A percentile compares a stretch with the other conserved stretches of the same genome.
Conservation (phyloP, 2,888 invertebrate genomes). For the Baronia brevicornis region DNA sequence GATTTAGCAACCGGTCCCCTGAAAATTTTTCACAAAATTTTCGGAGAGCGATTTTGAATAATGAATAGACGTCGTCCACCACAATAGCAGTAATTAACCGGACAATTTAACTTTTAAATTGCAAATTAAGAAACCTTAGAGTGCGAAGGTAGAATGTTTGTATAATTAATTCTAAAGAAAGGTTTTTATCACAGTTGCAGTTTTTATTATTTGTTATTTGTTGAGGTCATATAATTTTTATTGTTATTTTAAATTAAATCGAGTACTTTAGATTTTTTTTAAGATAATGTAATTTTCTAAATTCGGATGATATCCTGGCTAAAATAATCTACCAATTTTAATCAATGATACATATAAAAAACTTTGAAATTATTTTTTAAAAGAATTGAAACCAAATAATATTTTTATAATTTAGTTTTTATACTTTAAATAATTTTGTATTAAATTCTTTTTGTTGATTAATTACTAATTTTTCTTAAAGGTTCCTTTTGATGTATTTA, state of each 20-base stretch:
- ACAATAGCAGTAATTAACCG: conserved; percentile 67
- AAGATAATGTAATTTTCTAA: too few relatives aligned
- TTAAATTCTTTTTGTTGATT: too few relatives aligned
- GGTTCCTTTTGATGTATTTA: too few relatives aligned
- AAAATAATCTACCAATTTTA: too few relatives aligned
- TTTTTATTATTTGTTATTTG: not conserved
- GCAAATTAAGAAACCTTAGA: conserved; percentile 60
- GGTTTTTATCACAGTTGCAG: conserved; percentile 27
- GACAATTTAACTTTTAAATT: conserved; percentile 72
- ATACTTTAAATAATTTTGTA: too few relatives aligned
- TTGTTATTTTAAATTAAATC: conserved; percentile 8
- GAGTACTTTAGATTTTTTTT: not conserved
- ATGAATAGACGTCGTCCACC: conserved; percentile 56
- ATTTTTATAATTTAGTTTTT: too few relatives aligned
- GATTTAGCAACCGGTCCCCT: conserved; percentile 52
- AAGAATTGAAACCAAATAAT: too few relatives aligned
- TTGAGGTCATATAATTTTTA: conserved; percentile 4
- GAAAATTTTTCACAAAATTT: conserved; percentile 56
- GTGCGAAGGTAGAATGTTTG: conserved; percentile 55
- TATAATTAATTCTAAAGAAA: conserved; percentile 47
- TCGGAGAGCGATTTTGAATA: conserved; percentile 53
- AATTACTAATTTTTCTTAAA: too few relatives aligned
- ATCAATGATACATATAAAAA: too few relatives aligned
- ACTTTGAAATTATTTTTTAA: too few relatives aligned
- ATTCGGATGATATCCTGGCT: too few relatives aligned